A percentile compares a stretch with the other conserved stretches of the same genome.
These are phyloP conservation scores for Ctenopoma kingsleyae DNA, from an alignment of 2,797 vertebrate genomes.

Conservation along the genomic window DNA sequence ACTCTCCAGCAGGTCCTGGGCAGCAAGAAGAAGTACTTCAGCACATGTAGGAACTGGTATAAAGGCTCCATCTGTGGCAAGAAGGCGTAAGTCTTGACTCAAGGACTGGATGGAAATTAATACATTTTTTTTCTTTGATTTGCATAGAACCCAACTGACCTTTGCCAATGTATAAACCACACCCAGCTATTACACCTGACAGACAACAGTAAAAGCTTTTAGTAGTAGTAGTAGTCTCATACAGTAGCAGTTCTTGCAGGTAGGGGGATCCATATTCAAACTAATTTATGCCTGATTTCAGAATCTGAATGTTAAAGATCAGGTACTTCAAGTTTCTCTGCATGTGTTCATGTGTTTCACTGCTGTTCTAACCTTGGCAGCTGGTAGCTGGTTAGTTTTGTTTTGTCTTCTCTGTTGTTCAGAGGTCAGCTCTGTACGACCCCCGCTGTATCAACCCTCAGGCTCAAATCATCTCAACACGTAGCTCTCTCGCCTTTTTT, in stretches of 20 bases:
- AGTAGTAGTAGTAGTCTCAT: not conserved
- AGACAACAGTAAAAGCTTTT: not conserved
- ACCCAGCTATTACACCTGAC: not conserved
- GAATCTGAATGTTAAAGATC: not conserved
- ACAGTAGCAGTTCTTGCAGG: not conserved
- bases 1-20: slow-evolving; percentile 94
- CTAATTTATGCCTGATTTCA: not conserved
- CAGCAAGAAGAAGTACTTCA: slow-evolving; percentile 97
- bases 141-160: not conserved
- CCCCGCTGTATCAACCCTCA: not conserved
- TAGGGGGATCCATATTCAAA: not conserved
- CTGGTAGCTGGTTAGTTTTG: not conserved
- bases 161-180: slow-evolving; percentile 6
- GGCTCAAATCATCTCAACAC: not conserved
- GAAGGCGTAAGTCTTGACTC: slow-evolving; percentile 91
- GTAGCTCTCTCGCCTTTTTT: not conserved
- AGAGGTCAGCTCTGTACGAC: slow-evolving; percentile 4
- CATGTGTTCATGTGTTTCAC: not conserved
- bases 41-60: slow-evolving; percentile 98
- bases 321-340: not conserved
- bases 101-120: not conserved
- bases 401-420: not conserved
- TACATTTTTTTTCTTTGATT: not conserved
- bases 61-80: slow-evolving; percentile 95
- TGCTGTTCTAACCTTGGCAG: not conserved